phyloP scores from a whole-genome alignment of 2,113 vertebrate genomes.

The Epinephelus fuscoguttatus region DNA sequence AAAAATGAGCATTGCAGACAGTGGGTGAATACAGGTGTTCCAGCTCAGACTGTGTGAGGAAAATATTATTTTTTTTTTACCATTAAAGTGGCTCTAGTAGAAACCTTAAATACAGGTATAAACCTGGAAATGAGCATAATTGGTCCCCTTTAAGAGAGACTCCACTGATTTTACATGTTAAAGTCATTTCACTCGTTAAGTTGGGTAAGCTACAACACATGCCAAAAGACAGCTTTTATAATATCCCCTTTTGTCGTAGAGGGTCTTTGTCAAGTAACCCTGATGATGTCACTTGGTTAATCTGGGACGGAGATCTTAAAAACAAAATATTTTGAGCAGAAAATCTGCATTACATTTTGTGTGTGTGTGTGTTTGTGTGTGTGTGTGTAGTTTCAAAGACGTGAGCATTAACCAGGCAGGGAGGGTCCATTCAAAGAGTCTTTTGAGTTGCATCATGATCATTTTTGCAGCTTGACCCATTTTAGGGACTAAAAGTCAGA shows the following conservation, averaged over 20 bases:
- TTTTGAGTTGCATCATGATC: neutral
- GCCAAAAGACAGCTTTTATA: neutral
- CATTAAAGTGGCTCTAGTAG: no score
- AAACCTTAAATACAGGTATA: no score
- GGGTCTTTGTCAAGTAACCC: neutral
- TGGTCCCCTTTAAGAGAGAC: no score
- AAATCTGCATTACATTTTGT: neutral
- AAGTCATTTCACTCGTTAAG: neutral
- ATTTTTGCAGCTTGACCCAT: neutral
- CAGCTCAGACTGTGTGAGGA: no score
- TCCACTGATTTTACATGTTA: no score
- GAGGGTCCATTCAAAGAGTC: neutral
- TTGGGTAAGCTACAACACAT: neutral
- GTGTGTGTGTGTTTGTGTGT: neutral
- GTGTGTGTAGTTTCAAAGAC: neutral
- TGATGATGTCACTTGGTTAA: neutral
- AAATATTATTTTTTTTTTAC: no score
- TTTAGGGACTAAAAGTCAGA: neutral
- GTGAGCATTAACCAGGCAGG: neutral
- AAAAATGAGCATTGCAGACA: no score
- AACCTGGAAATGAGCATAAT: no score
- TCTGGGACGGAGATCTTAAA: neutral
- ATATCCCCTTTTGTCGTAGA: neutral
- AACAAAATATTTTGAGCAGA: neutral
- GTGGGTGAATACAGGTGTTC: no score